These are phyloP conservation scores for Campylomormyrus numenius DNA, from an alignment of 2,113 vertebrate species.

Conservation along the genomic window DNA sequence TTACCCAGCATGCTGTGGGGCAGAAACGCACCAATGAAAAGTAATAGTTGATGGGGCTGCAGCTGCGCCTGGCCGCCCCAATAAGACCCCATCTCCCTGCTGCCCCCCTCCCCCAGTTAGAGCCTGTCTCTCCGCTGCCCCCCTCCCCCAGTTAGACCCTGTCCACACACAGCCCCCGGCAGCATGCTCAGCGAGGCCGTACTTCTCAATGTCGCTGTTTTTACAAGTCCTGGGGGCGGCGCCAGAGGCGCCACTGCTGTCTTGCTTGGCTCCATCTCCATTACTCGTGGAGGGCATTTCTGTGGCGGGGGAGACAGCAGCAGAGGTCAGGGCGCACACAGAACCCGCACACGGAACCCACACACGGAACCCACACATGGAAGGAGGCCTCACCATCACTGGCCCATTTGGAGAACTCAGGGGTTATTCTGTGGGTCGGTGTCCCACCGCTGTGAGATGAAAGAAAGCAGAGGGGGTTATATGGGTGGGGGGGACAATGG, in stretches of 20 bases:
- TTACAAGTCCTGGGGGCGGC: constrained; percentile 91
- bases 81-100: neutral
- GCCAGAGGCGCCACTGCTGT: constrained; percentile 61
- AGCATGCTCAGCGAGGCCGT: constrained; percentile 42
- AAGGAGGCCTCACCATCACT: constrained; percentile 74
- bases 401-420: constrained; percentile 97
- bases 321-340: neutral
- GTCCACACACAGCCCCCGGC: neutral
- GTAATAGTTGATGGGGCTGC: neutral
- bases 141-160: neutral
- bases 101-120: too few relatives aligned
- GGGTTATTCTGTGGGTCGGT: constrained; percentile 92
- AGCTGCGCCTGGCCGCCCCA: neutral
- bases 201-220: constrained; percentile 99
- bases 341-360: neutral
- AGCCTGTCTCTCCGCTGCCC: neutral
- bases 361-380: neutral
- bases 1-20: neutral
- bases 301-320: constrained; percentile 36
- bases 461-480: constrained; percentile 20
- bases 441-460: constrained; percentile 75
- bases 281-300: constrained; percentile 99
- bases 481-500: neutral
- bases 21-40: neutral
- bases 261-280: constrained; percentile 89